These are phyloP conservation scores for Epinephelus malabaricus DNA, from an alignment of 2,797 vertebrate species.

Conservation along the genomic window DNA sequence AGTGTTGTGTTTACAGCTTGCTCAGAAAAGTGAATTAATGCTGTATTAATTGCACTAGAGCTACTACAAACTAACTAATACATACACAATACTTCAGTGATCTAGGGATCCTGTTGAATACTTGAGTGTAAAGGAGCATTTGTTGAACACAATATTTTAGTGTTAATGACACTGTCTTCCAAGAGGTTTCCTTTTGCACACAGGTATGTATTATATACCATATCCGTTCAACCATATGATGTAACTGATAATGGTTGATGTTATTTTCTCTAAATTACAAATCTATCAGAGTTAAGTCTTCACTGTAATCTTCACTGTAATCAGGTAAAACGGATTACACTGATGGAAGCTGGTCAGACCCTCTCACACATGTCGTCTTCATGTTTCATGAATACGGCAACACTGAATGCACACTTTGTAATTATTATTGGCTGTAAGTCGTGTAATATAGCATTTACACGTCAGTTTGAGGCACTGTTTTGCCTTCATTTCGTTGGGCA, in stretches of 20 bases:
- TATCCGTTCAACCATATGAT: too few relatives aligned
- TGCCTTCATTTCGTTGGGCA: slow-evolving; percentile 31
- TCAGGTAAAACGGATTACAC: slow-evolving; percentile 33
- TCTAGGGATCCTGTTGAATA: not conserved
- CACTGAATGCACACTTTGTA: rapidly evolving
- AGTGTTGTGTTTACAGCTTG: not conserved
- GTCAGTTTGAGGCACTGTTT: not conserved
- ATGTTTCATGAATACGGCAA: not conserved
- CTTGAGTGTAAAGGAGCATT: not conserved
- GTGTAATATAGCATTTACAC: not conserved
- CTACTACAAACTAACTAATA: not conserved
- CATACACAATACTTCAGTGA: not conserved
- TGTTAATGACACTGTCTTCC: not conserved
- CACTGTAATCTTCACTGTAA: slow-evolving; percentile 24
- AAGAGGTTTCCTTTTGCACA: not conserved
- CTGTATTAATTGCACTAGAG: not conserved
- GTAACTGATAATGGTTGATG: not conserved
- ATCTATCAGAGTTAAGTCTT: not conserved
- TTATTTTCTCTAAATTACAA: not conserved
- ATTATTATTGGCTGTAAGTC: rapidly evolving
- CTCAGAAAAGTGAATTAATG: not conserved
- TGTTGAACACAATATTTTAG: not conserved
- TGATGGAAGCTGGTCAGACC: slow-evolving; percentile 6
- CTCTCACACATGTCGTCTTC: not conserved
- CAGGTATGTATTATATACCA: too few relatives aligned